These are phyloP conservation scores for Antennarius striatus DNA, from an alignment of 2,113 vertebrate genomes.

Conservation along the genomic window DNA sequence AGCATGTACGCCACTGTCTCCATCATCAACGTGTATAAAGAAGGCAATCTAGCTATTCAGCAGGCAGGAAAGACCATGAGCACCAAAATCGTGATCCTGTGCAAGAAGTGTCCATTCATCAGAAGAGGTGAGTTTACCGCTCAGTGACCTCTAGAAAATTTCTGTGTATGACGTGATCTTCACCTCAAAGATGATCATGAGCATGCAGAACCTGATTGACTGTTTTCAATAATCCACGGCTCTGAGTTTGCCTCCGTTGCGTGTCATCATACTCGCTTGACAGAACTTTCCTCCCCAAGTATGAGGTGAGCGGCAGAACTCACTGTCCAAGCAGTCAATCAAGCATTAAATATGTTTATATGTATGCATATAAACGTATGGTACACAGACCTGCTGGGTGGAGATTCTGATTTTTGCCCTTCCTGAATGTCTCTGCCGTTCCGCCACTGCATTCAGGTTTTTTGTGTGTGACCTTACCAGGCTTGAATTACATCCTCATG, in stretches of 20 bases:
- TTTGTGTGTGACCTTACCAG: constrained; percentile 83
- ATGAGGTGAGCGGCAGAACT: constrained; percentile 72
- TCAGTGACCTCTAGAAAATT: not conserved
- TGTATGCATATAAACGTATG: constrained; percentile 57
- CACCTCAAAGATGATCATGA: constrained; percentile 16
- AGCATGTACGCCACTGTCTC: constrained; percentile 90
- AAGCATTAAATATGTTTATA: constrained; percentile 57
- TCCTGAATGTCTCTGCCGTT: constrained; percentile 82
- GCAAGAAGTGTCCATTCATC: constrained; percentile 93
- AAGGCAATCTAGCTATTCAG: constrained; percentile 91
- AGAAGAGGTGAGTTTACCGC: constrained; percentile 87
- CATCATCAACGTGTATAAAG: constrained; percentile 94
- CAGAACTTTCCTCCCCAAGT: constrained; percentile 5
- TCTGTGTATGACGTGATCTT: not conserved
- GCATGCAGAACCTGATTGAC: constrained; percentile 20
- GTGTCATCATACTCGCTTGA: constrained; percentile 26
- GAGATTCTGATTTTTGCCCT: constrained; percentile 66
- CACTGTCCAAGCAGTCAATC: constrained; percentile 57
- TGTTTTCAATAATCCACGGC: constrained; percentile 57
- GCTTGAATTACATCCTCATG: constrained; percentile 98
- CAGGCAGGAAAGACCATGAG: constrained; percentile 98
- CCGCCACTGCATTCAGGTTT: constrained; percentile 82
- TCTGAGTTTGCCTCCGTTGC: constrained; percentile 70
- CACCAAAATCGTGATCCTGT: constrained; percentile 89
- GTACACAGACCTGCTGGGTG: constrained; percentile 27